Percentiles rank a stretch among this genome's conserved stretches.
Evolutionary conservation across 1,140 invertebrate genomes (phyloP).

Genomic region (Cyphomyrmex costatus): DNA sequence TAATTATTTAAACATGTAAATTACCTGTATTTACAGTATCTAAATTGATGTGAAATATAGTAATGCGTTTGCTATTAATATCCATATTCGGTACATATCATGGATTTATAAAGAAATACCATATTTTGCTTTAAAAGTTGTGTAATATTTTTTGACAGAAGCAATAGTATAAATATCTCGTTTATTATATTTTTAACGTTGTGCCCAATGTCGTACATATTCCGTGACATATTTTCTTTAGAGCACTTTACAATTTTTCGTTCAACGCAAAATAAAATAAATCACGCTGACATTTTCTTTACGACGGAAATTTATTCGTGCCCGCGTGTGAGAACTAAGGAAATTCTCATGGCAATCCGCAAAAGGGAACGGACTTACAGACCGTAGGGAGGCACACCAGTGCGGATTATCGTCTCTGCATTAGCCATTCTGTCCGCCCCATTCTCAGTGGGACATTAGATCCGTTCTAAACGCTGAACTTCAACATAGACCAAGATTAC

Average conservation of each 20-base stretch:
- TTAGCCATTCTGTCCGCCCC: conserved; percentile 72
- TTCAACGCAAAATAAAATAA: conserved; percentile 50
- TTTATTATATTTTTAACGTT: conserved; percentile 21
- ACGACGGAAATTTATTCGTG: conserved; percentile 30
- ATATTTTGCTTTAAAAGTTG: background rate
- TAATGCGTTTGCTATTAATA: background rate
- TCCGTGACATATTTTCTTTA: background rate
- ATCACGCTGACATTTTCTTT: conserved; percentile 37
- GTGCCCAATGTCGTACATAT: background rate
- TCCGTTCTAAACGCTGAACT: conserved; percentile 54
- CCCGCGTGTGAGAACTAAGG: background rate
- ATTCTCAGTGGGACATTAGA: conserved; percentile 48
- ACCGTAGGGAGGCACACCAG: conserved; percentile 36
- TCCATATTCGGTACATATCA: background rate
- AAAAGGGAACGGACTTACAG: conserved; percentile 46
- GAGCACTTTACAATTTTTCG: conserved; percentile 40
- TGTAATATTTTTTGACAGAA: conserved; percentile 11
- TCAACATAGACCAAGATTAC: conserved; percentile 75
- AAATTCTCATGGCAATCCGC: conserved; percentile 17
- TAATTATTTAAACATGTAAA: background rate
- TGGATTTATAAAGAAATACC: background rate
- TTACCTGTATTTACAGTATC: background rate
- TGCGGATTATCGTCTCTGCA: conserved; percentile 62
- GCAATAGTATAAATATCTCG: conserved; percentile 15
- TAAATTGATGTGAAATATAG: background rate